These are phyloP conservation scores for Myotis lucifugus DNA, from an alignment of 2,113 vertebrate genomes.

Conservation along the genomic window DNA sequence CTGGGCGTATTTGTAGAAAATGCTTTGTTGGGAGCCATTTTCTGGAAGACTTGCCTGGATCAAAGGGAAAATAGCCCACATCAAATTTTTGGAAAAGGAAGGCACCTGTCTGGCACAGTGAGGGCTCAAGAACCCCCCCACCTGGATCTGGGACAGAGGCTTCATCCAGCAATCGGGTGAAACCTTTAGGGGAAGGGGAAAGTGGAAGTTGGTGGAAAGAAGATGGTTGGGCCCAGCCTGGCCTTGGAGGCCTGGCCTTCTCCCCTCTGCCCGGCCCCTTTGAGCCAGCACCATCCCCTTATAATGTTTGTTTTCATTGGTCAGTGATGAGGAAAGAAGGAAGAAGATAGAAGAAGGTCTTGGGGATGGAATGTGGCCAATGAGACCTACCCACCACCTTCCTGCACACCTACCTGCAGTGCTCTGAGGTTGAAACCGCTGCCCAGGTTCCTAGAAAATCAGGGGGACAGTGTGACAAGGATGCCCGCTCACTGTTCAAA, in stretches of 20 bases:
- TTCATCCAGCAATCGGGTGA: neutral
- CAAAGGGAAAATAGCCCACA: conserved; percentile 49
- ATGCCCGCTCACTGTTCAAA: neutral
- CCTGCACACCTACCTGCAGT: conserved; percentile 36
- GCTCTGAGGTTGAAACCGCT: neutral
- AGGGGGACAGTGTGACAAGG: neutral
- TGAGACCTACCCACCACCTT: neutral
- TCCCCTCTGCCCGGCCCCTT: too few relatives aligned
- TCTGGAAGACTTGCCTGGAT: conserved; percentile 77
- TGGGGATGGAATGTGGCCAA: neutral
- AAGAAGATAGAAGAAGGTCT: neutral
- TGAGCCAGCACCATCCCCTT: neutral
- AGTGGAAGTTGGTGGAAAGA: neutral
- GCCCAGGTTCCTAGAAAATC: conserved; percentile 48
- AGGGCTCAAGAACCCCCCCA: neutral
- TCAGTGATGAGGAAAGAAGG: neutral
- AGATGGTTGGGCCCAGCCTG: neutral
- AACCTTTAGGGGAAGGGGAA: neutral
- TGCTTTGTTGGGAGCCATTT: conserved; percentile 62
- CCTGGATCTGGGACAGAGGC: neutral
- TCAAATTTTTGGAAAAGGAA: neutral
- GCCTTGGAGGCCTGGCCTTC: neutral
- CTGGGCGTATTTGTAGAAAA: conserved; percentile 79
- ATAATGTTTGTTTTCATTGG: neutral
- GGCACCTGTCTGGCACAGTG: neutral